Conservation (phyloP, 2,888 invertebrate species). For the Listrodromus nycthemerus region DNA sequence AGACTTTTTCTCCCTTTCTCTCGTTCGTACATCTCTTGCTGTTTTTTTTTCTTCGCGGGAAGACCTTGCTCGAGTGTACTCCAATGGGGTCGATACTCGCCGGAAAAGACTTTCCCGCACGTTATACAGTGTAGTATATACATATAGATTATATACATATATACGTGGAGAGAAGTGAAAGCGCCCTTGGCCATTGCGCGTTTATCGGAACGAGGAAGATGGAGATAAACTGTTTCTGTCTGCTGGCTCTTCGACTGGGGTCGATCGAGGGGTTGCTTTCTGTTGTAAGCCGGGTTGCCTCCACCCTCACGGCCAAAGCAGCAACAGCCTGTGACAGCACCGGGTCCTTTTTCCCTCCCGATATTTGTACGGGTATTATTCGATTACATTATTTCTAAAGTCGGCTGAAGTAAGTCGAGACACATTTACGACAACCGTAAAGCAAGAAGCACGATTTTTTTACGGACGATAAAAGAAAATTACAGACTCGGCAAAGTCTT, state of each 20-base stretch:
- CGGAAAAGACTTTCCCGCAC: constrained; percentile 37
- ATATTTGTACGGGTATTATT: constrained; percentile 20
- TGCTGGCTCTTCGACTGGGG: constrained; percentile 36
- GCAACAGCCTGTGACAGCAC: constrained; percentile 24
- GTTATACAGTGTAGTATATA: too few relatives aligned
- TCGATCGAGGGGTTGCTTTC: constrained; percentile 42
- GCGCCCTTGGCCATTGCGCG: constrained; percentile 41
- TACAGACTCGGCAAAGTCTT: too few relatives aligned
- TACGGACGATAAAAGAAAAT: too few relatives aligned
- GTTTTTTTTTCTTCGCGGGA: constrained; percentile 13
- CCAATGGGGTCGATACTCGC: constrained; percentile 36
- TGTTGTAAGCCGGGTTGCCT: constrained; percentile 26
- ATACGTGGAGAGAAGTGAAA: constrained; percentile 33
- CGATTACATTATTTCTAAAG: background rate
- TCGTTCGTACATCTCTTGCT: background rate
- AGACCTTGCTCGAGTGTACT: constrained; percentile 41
- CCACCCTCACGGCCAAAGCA: constrained; percentile 42
- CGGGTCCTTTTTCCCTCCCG: constrained; percentile 33
- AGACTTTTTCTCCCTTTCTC: constrained; percentile 26
- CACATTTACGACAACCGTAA: background rate
- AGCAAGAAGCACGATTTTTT: background rate
- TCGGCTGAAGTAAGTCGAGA: constrained; percentile 11
- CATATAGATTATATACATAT: background rate
- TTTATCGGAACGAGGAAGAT: constrained; percentile 46
- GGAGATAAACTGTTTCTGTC: constrained; percentile 43